Conservation (phyloP, 2,888 invertebrate species). For the Tipula confusa region DNA sequence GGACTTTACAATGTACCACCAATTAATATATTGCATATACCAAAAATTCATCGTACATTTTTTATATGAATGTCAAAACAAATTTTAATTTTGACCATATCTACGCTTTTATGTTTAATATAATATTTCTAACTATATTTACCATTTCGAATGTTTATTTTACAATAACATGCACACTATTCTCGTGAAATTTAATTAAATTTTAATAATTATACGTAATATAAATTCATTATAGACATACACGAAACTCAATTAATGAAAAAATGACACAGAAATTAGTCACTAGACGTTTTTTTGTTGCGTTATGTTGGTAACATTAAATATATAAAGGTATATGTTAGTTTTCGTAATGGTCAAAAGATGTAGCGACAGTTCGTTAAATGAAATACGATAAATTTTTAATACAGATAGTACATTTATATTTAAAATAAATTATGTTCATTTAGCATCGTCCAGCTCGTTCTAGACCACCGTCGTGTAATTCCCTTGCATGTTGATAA, state of each 20-base stretch:
- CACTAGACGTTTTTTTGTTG: background rate
- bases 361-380: background rate
- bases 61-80: background rate
- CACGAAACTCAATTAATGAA: background rate
- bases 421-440: background rate
- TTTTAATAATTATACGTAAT: background rate
- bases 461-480: slow-evolving; percentile 42
- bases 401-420: background rate
- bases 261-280: slow-evolving; percentile 8
- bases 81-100: background rate
- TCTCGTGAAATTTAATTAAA: background rate
- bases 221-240: background rate
- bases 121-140: background rate
- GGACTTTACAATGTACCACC: background rate
- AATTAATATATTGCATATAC: background rate
- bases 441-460: slow-evolving; percentile 43
- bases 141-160: background rate
- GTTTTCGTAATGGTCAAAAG: background rate
- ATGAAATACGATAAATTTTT: background rate
- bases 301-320: background rate
- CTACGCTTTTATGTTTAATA: background rate
- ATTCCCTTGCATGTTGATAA: slow-evolving; percentile 72
- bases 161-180: background rate
- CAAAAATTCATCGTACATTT: background rate
- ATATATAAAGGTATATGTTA: too few relatives aligned